Evolutionary conservation across 2,888 invertebrate genomes (phyloP).

Genomic region (Automeris io): DNA sequence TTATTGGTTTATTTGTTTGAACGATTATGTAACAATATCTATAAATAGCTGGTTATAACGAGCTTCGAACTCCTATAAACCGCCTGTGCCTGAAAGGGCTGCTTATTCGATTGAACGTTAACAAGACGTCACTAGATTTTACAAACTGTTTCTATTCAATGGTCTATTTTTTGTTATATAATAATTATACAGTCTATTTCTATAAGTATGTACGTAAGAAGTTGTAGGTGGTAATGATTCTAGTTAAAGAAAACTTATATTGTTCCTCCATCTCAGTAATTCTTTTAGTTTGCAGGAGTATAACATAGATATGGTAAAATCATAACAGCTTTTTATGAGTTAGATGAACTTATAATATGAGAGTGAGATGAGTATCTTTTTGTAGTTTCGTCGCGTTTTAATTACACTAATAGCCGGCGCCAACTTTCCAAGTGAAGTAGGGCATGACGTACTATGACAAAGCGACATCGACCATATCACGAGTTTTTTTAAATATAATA

Average conservation of each 20-base stretch:
- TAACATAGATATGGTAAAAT: too few relatives aligned
- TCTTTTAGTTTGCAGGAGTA: too few relatives aligned
- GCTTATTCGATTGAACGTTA: slow-evolving; percentile 42
- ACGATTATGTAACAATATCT: neutral
- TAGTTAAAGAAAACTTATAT: too few relatives aligned
- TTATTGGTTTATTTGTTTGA: neutral
- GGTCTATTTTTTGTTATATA: too few relatives aligned
- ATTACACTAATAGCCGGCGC: slow-evolving; percentile 70
- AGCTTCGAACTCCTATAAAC: slow-evolving; percentile 25
- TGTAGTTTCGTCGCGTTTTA: slow-evolving; percentile 63
- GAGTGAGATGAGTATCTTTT: slow-evolving; percentile 53
- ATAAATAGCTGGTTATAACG: neutral
- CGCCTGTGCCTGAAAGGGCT: slow-evolving; percentile 47
- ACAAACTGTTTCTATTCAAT: slow-evolving; percentile 18
- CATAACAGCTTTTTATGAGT: too few relatives aligned
- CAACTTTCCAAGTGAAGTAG: slow-evolving; percentile 61
- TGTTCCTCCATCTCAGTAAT: too few relatives aligned
- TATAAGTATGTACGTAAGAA: too few relatives aligned
- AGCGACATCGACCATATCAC: slow-evolving; percentile 36
- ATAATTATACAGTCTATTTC: too few relatives aligned
- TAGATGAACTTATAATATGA: slow-evolving; percentile 20
- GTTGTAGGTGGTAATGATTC: too few relatives aligned
- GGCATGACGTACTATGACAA: slow-evolving; percentile 53
- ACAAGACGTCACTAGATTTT: slow-evolving; percentile 38
- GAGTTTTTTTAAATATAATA: slow-evolving; percentile 5